Evolutionary conservation across 2,888 invertebrate genomes (phyloP), one percentile per base, ranked within the genome.

Genomic region (Thymelicus sylvestris): DNA sequence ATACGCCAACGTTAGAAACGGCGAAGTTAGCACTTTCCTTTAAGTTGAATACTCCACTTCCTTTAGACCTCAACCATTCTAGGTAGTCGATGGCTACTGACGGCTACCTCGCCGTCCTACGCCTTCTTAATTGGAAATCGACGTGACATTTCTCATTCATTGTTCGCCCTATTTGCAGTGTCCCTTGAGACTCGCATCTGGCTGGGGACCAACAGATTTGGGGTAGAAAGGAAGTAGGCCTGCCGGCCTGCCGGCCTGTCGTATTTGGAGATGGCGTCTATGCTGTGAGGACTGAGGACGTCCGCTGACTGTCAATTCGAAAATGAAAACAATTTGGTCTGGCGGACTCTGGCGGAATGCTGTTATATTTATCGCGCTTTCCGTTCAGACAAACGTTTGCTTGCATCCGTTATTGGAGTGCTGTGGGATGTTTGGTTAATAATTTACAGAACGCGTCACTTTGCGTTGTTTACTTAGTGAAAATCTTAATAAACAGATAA

Each of bases 141-240:
- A 68, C 62, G 67, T 68, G 67, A 50, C 67, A 60, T 47, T 60
- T 31, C 62, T 68, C 77, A 76, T 73, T 77, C 80, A 84, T 85
- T 83, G 84, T 82, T 71, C 74, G 73, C 85, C 83, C 80, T 84
- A 85, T 82, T 76, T 73, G 84, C 75, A 75, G 69, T 62, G 74
- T 83, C 79, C 79, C 72, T 55, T 13, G 63, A 78, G 79, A 81
- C 76, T 74, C 73, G 73, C 74, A 57, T 66, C 70, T 67, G 78
- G 66, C 73, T 72, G 69, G 74, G 81, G 81, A 78, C 73, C 67
- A 72, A 73, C 78, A 72, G 71, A 73, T 78, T 78, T 78, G 78
- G 78, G 68, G 76, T 72, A 74, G 52, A 80, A 82, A 83, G 84
- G 86, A 86, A 86, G 83, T 61, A 63, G 68, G 50, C 6, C 60